phyloP scores from a whole-genome alignment of 2,113 vertebrate genomes.

The Perca fluviatilis region DNA sequence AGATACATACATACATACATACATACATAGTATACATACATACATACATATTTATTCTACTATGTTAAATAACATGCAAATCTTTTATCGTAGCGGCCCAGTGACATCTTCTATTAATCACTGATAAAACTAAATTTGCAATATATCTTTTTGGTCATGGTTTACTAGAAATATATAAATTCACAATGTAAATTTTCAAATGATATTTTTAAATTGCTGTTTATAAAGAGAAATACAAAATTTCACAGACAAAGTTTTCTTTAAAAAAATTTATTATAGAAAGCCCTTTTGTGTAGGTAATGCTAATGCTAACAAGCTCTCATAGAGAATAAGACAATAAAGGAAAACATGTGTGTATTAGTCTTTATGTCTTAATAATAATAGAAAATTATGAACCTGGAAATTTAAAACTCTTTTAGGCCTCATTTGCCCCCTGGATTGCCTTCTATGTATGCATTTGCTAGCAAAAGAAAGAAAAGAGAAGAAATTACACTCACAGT shows the following conservation, averaged over 20 bases:
- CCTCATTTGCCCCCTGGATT: not conserved
- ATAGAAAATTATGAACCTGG: slow-evolving; percentile 1
- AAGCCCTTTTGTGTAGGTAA: not conserved
- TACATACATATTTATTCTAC: not conserved
- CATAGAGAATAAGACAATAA: not conserved
- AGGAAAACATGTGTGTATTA: not conserved
- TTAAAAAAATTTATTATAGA: not conserved
- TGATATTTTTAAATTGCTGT: not conserved
- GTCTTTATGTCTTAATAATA: not conserved
- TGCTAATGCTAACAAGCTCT: not conserved
- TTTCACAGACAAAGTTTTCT: not conserved
- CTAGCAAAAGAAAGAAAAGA: not conserved
- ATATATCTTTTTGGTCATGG: not conserved
- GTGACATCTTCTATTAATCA: not conserved
- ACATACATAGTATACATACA: not conserved
- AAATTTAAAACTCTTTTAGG: not conserved
- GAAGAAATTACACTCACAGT: slow-evolving; percentile 75
- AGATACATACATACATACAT: not conserved
- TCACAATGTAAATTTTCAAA: not conserved
- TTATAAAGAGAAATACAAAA: not conserved
- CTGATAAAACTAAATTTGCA: not conserved
- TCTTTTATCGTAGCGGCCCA: not conserved
- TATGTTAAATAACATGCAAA: not conserved
- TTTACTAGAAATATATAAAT: not conserved
- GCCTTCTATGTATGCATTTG: not conserved